These are phyloP conservation scores for Strigamia crassipes DNA, from an alignment of 2,888 invertebrate species.

Conservation along the genomic window DNA sequence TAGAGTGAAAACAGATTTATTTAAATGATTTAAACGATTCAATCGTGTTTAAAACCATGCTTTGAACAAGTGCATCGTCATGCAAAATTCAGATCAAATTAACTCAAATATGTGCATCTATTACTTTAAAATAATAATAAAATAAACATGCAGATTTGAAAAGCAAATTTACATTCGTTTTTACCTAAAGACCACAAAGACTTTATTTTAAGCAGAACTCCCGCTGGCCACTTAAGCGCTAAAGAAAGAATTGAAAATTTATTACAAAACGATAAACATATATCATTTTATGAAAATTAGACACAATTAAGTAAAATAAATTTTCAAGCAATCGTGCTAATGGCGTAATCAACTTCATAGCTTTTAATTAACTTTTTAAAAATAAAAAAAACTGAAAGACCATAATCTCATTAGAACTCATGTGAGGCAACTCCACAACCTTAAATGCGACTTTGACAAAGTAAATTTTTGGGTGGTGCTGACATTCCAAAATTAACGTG, in stretches of 20 bases:
- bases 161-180: not conserved
- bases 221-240: slow-evolving; percentile 70
- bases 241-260: not conserved
- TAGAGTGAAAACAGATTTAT: not conserved
- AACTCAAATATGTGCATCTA: not conserved
- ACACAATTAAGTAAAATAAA: not conserved
- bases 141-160: slow-evolving; percentile 6
- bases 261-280: not conserved
- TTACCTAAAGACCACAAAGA: slow-evolving; percentile 79
- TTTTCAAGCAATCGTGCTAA: not conserved
- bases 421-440: not conserved
- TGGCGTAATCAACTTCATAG: not conserved
- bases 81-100: slow-evolving; percentile 23
- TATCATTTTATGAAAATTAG: not conserved
- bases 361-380: not conserved
- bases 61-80: not conserved
- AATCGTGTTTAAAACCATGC: not conserved
- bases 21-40: not conserved
- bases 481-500: not conserved
- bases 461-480: slow-evolving; percentile 20
- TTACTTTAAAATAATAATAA: not conserved
- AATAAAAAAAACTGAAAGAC: not conserved
- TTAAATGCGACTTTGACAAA: not conserved
- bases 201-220: slow-evolving; percentile 85
- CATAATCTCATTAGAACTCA: slow-evolving; percentile 1